Evolutionary conservation across 2,797 vertebrate species (phyloP).

Genomic region (Gila robusta): DNA sequence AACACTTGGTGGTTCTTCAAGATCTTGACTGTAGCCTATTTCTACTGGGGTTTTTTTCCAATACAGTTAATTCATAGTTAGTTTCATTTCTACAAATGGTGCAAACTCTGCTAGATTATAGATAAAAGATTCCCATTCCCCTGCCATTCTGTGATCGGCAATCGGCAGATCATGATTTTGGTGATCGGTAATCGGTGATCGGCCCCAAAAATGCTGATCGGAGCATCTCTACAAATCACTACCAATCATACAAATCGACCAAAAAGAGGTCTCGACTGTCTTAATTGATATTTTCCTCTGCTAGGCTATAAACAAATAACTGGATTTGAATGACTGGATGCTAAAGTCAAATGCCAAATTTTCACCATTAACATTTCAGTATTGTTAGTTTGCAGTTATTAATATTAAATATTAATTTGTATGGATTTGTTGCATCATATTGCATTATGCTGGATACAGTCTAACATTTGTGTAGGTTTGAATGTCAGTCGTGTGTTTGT

Average conservation of each 20-base stretch:
- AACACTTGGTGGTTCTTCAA: no score
- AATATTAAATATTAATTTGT: neutral
- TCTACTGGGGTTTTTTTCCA: no score
- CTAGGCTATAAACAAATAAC: neutral
- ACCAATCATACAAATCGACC: neutral
- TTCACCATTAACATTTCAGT: neutral
- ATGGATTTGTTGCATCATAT: neutral
- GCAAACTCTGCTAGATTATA: no score
- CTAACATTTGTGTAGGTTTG: slow-evolving; percentile 3
- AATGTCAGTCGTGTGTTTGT: neutral
- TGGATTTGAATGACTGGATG: neutral
- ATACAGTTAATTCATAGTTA: no score
- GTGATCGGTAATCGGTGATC: no score
- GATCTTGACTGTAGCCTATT: no score
- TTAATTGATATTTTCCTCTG: neutral
- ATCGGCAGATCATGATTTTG: no score
- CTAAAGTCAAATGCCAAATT: neutral
- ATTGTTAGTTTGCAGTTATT: neutral
- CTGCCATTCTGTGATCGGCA: no score
- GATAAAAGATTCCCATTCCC: no score
- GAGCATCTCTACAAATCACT: no score
- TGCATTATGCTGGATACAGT: neutral
- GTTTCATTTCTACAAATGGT: no score
- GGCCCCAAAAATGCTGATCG: no score
- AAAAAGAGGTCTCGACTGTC: neutral